Evolutionary conservation across 2,113 vertebrate species (phyloP).

Genomic region (Elephantulus edwardii): DNA sequence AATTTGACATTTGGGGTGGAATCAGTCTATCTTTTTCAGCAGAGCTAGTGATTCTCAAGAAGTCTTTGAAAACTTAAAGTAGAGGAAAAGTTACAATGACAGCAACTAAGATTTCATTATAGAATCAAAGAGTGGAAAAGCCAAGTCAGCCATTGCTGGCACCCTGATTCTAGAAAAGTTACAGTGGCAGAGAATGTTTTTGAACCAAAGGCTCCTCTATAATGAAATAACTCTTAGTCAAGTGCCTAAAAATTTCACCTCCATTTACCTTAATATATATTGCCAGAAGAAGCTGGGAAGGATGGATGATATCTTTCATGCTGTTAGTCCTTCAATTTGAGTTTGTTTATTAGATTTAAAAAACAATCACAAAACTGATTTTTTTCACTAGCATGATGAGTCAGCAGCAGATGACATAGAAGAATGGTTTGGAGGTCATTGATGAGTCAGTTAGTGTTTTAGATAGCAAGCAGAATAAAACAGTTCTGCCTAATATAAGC

Average conservation of each 20-base stretch:
- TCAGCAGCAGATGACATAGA: neutral
- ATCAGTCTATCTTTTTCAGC: neutral
- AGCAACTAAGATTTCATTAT: neutral
- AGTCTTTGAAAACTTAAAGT: neutral
- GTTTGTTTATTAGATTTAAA: neutral
- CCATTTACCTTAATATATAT: neutral
- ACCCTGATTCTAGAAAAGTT: neutral
- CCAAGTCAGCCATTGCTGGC: neutral
- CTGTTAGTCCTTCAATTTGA: neutral
- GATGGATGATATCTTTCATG: neutral
- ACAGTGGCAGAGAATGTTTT: neutral
- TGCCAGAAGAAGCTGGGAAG: neutral
- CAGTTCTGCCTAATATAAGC: neutral
- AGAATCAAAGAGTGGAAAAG: neutral
- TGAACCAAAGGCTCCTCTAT: neutral
- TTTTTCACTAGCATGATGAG: neutral
- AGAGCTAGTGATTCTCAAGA: neutral
- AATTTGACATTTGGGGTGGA: neutral
- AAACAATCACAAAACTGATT: neutral
- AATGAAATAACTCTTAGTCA: neutral
- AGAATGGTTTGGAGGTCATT: neutral
- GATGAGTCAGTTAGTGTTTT: neutral
- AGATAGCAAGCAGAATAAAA: neutral
- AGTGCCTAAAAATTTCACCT: neutral
- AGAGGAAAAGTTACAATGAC: neutral